Conservation (phyloP, 2,797 vertebrate species). For the Thamnophis elegans region DNA sequence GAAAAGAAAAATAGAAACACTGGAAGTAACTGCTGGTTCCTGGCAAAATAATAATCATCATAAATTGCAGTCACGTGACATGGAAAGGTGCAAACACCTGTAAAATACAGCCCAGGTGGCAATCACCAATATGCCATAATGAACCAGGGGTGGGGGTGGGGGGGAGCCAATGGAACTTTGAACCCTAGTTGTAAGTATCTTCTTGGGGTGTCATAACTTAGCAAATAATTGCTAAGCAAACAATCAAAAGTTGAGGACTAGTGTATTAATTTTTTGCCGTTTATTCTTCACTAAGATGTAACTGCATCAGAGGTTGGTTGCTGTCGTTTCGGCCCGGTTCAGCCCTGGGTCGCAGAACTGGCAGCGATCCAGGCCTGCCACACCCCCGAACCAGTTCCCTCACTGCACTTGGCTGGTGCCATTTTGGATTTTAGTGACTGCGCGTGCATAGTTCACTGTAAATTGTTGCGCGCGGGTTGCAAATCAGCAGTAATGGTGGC, state of each 20-base stretch:
- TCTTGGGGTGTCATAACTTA: background rate
- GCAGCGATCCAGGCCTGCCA: no score
- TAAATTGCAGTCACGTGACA: background rate
- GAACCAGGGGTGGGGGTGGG: fast-evolving
- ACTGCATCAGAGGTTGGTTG: background rate
- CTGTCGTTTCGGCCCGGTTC: no score
- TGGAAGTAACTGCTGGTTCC: background rate
- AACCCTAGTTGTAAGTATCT: background rate
- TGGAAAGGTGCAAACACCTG: background rate
- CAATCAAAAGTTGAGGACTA: background rate
- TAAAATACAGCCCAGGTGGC: background rate
- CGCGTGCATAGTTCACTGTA: no score
- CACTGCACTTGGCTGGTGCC: no score
- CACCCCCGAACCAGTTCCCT: no score
- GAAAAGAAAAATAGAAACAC: background rate
- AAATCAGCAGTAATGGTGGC: no score
- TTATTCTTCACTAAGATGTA: background rate
- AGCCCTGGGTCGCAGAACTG: no score
- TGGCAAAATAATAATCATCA: background rate
- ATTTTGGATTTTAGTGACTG: no score
- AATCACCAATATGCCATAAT: background rate
- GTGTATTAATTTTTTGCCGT: background rate
- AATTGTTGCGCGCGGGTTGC: no score
- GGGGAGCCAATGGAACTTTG: background rate
- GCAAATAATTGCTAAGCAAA: background rate